These are phyloP conservation scores for Naso thynnoides DNA, from an alignment of 2,797 vertebrate species.

Conservation along the genomic window DNA sequence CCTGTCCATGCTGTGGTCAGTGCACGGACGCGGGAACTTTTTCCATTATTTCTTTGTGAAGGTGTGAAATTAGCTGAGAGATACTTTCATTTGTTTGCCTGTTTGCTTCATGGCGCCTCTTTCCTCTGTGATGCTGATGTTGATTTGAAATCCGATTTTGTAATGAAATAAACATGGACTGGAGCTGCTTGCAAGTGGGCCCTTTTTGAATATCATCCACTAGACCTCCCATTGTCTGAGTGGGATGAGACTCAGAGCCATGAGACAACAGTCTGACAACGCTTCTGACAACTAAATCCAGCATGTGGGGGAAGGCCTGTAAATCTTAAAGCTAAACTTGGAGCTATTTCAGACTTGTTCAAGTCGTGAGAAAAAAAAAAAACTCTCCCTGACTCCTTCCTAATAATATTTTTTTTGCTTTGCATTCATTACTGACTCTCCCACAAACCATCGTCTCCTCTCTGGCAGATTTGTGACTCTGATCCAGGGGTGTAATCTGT, in stretches of 20 bases:
- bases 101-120: neutral
- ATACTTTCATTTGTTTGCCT: neutral
- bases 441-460: conserved; percentile 62
- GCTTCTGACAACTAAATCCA: conserved; percentile 59
- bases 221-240: conserved; percentile 55
- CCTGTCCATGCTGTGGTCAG: conserved; percentile 22
- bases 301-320: conserved; percentile 21
- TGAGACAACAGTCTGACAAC: conserved; percentile 38
- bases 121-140: neutral
- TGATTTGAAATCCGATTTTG: conserved; percentile 2
- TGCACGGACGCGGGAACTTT: neutral
- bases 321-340: conserved; percentile 50
- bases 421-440: conserved; percentile 57
- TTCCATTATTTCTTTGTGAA: neutral
- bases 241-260: conserved; percentile 38
- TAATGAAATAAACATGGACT: conserved; percentile 26
- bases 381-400: conserved; percentile 23
- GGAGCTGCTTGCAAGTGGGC: conserved; percentile 10
- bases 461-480: conserved; percentile 67
- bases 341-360: conserved; percentile 44
- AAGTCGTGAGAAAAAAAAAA: neutral
- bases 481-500: conserved; percentile 68
- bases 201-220: conserved; percentile 35
- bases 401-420: conserved; percentile 31
- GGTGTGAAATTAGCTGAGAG: neutral